phyloP scores from a whole-genome alignment of 1,140 invertebrate genomes.

The Branchinecta lynchi region DNA sequence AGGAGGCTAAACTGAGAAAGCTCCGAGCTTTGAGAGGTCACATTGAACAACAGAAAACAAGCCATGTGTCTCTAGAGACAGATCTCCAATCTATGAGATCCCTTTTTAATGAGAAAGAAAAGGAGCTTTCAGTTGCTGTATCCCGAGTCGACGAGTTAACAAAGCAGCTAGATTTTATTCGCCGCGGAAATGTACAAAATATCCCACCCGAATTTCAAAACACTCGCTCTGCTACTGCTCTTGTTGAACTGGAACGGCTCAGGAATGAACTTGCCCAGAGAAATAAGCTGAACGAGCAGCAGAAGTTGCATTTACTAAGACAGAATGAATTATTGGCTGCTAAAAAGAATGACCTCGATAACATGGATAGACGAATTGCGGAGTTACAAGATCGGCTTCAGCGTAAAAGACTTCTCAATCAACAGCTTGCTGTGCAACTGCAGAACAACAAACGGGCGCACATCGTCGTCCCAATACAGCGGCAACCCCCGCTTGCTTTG shows the following conservation, averaged over 20 bases:
- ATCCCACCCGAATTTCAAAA: slow-evolving; percentile 34
- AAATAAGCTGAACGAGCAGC: slow-evolving; percentile 87
- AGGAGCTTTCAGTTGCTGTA: slow-evolving; percentile 82
- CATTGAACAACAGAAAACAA: slow-evolving; percentile 74
- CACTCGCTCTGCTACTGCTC: slow-evolving; percentile 50
- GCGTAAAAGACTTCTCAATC: slow-evolving; percentile 65
- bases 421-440: slow-evolving; percentile 62
- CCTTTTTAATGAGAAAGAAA: slow-evolving; percentile 93
- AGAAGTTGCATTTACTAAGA: slow-evolving; percentile 66
- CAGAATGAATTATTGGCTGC: slow-evolving; percentile 70
- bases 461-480: slow-evolving; percentile 12
- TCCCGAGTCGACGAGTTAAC: slow-evolving; percentile 90
- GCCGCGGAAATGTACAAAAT: slow-evolving; percentile 43
- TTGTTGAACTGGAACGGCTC: slow-evolving; percentile 72
- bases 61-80: slow-evolving; percentile 78
- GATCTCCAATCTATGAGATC: slow-evolving; percentile 89
- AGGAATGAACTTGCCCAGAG: slow-evolving; percentile 47
- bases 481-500: slow-evolving; percentile 3
- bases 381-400: slow-evolving; percentile 80
- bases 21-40: slow-evolving; percentile 74
- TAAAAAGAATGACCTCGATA: slow-evolving; percentile 47
- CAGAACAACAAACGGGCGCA: slow-evolving; percentile 25
- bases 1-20: slow-evolving; percentile 80
- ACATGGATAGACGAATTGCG: slow-evolving; percentile 81
- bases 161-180: slow-evolving; percentile 74